Conservation (phyloP, 2,113 vertebrate species). For the Ctenomys sociabilis region DNA sequence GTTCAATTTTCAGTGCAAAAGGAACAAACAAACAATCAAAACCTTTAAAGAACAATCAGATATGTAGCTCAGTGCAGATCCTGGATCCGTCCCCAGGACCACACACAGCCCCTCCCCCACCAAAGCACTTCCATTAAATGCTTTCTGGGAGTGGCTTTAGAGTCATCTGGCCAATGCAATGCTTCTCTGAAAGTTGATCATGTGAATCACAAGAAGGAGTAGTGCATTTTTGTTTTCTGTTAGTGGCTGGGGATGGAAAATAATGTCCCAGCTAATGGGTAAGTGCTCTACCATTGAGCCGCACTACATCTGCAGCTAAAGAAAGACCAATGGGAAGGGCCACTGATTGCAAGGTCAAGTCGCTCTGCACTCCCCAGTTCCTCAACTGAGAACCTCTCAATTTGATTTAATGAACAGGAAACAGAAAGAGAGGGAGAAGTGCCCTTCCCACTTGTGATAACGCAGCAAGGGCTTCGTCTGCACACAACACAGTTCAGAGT, state of each 20-base stretch:
- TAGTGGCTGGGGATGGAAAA: not conserved
- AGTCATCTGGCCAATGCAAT: not conserved
- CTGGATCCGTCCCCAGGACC: no score
- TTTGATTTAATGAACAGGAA: not conserved
- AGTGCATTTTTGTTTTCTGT: not conserved
- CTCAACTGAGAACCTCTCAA: not conserved
- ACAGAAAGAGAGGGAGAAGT: not conserved
- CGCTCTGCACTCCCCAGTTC: not conserved
- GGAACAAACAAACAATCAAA: no score
- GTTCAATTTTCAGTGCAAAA: no score
- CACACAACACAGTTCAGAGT: no score
- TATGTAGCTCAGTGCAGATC: no score
- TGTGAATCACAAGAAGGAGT: not conserved
- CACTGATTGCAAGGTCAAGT: not conserved
- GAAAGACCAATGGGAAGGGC: not conserved
- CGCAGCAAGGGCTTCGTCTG: no score
- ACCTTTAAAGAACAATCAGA: no score
- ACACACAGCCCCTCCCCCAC: no score
- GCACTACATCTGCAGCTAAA: not conserved
- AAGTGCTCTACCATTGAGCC: not conserved
- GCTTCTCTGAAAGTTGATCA: not conserved
- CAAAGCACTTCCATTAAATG: no score
- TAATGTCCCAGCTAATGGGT: no score
- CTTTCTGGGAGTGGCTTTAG: not conserved
- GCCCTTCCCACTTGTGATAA: not conserved